Conservation (phyloP, 1,140 invertebrate genomes). For the Temnothorax curvispinosus region DNA sequence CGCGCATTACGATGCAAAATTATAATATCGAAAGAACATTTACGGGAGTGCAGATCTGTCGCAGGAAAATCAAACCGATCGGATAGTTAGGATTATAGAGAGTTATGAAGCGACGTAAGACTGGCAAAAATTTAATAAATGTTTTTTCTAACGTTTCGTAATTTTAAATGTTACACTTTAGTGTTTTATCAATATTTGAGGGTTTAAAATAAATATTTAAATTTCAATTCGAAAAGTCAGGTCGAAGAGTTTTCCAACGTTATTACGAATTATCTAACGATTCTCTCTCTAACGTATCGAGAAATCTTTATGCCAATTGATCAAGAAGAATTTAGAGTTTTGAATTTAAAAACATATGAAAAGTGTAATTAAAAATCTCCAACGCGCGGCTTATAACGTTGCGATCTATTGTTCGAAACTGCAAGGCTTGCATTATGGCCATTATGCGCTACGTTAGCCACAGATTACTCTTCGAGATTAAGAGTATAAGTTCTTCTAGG, state of each 20-base stretch:
- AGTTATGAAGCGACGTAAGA: background rate
- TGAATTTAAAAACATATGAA: background rate
- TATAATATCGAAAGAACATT: background rate
- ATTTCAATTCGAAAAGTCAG: background rate
- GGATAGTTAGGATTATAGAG: background rate
- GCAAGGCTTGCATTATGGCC: background rate
- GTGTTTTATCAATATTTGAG: background rate
- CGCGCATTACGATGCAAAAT: background rate
- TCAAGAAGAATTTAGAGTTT: background rate
- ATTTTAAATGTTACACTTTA: background rate
- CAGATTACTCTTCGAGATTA: background rate
- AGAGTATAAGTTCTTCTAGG: background rate
- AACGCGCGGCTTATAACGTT: background rate
- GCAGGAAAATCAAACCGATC: background rate
- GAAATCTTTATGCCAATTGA: background rate
- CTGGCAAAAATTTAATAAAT: background rate
- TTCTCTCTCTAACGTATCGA: background rate
- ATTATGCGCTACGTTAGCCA: no score
- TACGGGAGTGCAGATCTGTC: background rate
- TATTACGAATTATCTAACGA: background rate
- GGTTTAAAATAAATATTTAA: background rate
- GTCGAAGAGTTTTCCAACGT: background rate
- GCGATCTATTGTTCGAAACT: background rate
- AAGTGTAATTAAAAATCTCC: background rate
- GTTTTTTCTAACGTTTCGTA: background rate